phyloP scores from a whole-genome alignment of 2,888 invertebrate genomes.

The Andrena praecox region DNA sequence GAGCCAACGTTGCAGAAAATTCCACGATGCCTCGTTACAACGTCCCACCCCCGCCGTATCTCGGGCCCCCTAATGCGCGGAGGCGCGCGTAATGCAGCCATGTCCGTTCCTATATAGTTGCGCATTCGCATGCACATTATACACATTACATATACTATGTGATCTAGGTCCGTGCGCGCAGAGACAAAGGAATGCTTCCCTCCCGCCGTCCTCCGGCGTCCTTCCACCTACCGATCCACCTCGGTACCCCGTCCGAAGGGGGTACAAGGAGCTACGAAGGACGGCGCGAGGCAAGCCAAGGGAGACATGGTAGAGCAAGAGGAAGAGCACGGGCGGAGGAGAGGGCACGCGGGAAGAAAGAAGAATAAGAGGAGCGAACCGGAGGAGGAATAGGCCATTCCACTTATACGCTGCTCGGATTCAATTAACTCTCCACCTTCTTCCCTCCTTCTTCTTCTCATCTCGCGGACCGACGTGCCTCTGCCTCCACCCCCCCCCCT shows the following conservation, averaged over 20 bases:
- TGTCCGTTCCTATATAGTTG: conserved; percentile 44
- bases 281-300: conserved; percentile 65
- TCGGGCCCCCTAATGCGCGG: background rate
- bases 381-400: conserved; percentile 84
- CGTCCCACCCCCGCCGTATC: background rate
- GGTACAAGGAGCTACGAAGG: conserved; percentile 74
- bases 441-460: conserved; percentile 79
- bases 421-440: conserved; percentile 84
- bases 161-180: conserved; percentile 79
- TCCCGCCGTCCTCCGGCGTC: conserved; percentile 77
- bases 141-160: conserved; percentile 68
- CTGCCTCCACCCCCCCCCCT: conserved; percentile 74
- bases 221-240: conserved; percentile 69
- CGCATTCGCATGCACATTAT: conserved; percentile 62
- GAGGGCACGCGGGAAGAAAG: conserved; percentile 79
- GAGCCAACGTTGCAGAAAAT: background rate
- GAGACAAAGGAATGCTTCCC: conserved; percentile 83
- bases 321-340: conserved; percentile 57
- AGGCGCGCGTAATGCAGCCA: conserved; percentile 29
- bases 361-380: conserved; percentile 81
- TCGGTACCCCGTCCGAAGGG: conserved; percentile 73
- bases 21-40: background rate
- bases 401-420: conserved; percentile 85
- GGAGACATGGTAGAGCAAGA: conserved; percentile 54
- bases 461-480: conserved; percentile 77